Percentiles rank a stretch among this genome's conserved stretches.
Conservation (phyloP, 2,797 vertebrate species). For the Heliangelus exortis region DNA sequence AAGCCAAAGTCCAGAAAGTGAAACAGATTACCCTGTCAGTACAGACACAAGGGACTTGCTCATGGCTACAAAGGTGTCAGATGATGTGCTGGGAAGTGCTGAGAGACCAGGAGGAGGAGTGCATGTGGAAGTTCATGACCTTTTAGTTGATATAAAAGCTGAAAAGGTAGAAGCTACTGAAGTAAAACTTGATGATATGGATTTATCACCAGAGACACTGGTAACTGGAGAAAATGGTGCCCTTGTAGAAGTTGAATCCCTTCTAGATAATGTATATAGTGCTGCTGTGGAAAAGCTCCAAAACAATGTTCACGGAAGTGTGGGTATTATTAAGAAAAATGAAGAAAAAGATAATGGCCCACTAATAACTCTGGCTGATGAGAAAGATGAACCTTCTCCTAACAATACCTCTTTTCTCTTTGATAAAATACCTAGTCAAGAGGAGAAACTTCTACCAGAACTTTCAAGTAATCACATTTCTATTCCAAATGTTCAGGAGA, state of each 20-base stretch:
- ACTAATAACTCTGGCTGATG: constrained; percentile 95
- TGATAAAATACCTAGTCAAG: constrained; percentile 89
- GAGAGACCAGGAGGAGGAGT: constrained; percentile 86
- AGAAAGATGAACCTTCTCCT: constrained; percentile 93
- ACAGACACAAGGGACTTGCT: constrained; percentile 91
- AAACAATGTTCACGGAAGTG: constrained; percentile 82
- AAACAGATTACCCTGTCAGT: constrained; percentile 92
- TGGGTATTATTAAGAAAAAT: constrained; percentile 87
- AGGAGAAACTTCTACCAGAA: constrained; percentile 95
- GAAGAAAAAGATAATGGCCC: constrained; percentile 93
- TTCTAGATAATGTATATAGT: constrained; percentile 94
- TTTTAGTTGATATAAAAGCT: constrained; percentile 98
- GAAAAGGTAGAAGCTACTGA: constrained; percentile 99
- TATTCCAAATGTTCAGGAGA: constrained; percentile 88
- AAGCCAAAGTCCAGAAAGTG: constrained; percentile 97
- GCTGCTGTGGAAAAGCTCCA: constrained; percentile 95
- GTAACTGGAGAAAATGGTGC: constrained; percentile 90
- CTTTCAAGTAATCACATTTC: constrained; percentile 91
- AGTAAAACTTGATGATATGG: constrained; percentile 97
- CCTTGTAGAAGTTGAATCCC: constrained; percentile 94
- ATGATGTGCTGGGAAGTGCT: constrained; percentile 83
- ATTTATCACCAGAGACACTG: constrained; percentile 93
- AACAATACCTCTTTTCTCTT: constrained; percentile 94
- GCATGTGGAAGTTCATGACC: constrained; percentile 95
- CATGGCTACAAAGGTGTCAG: constrained; percentile 88